Percentiles rank a stretch among this genome's conserved stretches.
Conservation (phyloP, 1,140 invertebrate species). For the Panonychus citri region DNA sequence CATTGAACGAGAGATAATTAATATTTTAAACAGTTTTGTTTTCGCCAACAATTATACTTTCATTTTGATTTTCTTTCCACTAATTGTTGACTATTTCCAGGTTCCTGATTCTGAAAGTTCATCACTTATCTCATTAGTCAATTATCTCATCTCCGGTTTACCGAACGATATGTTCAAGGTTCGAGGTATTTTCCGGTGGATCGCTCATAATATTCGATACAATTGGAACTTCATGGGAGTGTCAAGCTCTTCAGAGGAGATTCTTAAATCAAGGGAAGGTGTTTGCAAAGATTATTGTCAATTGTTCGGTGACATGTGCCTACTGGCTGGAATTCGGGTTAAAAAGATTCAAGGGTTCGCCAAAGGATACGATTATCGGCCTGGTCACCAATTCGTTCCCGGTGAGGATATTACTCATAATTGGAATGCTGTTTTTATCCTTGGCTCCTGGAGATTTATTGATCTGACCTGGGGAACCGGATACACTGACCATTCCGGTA, state of each 20-base stretch:
- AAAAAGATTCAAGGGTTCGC: conserved; percentile 22
- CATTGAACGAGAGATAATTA: not conserved
- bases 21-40: too few relatives aligned
- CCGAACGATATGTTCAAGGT: conserved; percentile 19
- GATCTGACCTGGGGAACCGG: conserved; percentile 28
- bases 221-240: conserved; percentile 19
- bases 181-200: conserved; percentile 20
- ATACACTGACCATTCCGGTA: conserved; percentile 20
- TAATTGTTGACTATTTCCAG: conserved; percentile 8
- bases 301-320: conserved; percentile 21
- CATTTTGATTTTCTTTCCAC: not conserved
- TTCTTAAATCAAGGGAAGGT: conserved; percentile 17
- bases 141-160: conserved; percentile 12
- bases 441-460: not conserved
- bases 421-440: conserved; percentile 24
- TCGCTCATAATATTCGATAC: conserved; percentile 20
- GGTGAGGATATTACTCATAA: conserved; percentile 19
- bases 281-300: conserved; percentile 20
- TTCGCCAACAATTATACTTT: not conserved
- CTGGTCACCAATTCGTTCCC: conserved; percentile 19
- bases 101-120: conserved; percentile 11
- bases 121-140: conserved; percentile 12
- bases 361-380: conserved; percentile 19
- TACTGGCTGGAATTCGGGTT: conserved; percentile 15
- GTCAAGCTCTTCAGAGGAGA: conserved; percentile 15